Evolutionary conservation across 1,140 invertebrate species (phyloP).

Genomic region (Lutraria rhynchaena): DNA sequence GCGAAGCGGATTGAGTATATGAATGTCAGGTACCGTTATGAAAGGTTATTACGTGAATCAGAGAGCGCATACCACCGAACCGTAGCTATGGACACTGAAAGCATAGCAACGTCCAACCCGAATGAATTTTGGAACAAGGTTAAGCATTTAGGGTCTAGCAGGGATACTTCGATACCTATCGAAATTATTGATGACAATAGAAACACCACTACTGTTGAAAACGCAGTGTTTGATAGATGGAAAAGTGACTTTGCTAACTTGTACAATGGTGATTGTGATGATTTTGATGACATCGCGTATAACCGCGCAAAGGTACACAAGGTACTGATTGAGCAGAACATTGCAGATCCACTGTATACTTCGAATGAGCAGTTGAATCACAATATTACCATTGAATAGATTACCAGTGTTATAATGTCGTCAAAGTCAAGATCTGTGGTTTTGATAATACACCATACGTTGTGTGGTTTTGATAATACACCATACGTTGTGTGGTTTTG

Average conservation of each 20-base stretch:
- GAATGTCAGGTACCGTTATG: neutral
- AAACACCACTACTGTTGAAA: slow-evolving; percentile 5
- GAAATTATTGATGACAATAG: neutral
- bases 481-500: no score
- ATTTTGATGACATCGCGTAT: neutral
- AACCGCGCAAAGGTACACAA: no score
- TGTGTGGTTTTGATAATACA: no score
- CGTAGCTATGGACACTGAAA: slow-evolving; percentile 9
- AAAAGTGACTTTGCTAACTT: slow-evolving; percentile 36
- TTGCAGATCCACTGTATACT: neutral
- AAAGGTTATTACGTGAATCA: neutral
- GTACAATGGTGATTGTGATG: slow-evolving; percentile 33
- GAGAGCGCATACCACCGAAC: neutral
- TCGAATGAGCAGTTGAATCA: slow-evolving; percentile 5
- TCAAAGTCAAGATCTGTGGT: no score
- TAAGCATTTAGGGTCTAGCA: slow-evolving; percentile 32
- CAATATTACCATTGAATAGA: neutral
- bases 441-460: no score
- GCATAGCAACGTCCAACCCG: neutral
- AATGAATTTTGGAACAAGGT: slow-evolving; percentile 54
- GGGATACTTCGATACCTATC: neutral
- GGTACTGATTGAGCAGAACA: no score
- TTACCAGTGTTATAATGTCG: no score
- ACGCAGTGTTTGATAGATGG: slow-evolving; percentile 20
- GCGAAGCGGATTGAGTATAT: neutral